These are phyloP conservation scores for Atethmia centrago DNA, from an alignment of 2,888 invertebrate species.

Conservation along the genomic window DNA sequence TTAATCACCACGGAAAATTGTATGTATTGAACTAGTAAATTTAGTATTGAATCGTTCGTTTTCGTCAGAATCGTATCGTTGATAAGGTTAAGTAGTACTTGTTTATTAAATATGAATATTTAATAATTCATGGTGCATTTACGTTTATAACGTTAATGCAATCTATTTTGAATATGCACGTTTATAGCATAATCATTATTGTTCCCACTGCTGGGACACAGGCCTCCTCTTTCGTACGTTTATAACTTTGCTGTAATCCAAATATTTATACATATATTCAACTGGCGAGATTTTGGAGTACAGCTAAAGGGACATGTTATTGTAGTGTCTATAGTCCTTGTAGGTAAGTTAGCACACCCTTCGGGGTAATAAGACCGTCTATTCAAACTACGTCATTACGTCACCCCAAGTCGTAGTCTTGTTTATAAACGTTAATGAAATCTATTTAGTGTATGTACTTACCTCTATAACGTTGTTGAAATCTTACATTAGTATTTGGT, in stretches of 20 bases:
- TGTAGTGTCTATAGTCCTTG: not conserved
- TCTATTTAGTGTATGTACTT: not conserved
- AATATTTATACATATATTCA: not conserved
- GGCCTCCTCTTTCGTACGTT: not conserved
- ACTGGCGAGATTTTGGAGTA: slow-evolving; percentile 11
- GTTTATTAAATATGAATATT: not conserved
- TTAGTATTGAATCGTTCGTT: not conserved
- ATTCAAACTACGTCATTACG: not conserved
- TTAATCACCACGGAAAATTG: not conserved
- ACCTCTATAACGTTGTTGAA: not conserved
- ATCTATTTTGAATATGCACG: not conserved
- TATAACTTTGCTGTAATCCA: not conserved
- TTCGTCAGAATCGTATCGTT: not conserved
- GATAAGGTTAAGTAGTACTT: not conserved
- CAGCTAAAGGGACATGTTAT: not conserved
- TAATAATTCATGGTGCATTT: not conserved
- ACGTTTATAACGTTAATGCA: not conserved
- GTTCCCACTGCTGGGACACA: not conserved
- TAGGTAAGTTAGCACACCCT: slow-evolving; percentile 9
- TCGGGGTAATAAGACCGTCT: too few species aligned
- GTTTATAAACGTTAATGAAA: not conserved
- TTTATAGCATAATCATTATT: not conserved
- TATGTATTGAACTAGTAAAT: not conserved
- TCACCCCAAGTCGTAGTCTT: not conserved
- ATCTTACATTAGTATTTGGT: not conserved